Conservation (phyloP, 23 tunicate species). For the Trididemnum miniatum region DNA sequence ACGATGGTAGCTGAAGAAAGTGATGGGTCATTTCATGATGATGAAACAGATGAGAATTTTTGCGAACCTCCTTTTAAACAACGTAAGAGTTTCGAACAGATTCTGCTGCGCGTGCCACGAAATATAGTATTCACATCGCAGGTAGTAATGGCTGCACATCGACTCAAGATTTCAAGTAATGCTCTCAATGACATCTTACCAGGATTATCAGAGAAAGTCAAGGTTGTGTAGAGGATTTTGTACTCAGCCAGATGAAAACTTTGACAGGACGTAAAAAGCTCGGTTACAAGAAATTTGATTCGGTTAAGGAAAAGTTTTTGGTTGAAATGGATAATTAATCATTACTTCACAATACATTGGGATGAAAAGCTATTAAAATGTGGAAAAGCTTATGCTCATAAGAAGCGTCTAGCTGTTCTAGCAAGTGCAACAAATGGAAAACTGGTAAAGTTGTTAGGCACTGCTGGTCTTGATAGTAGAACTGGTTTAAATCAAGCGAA, state of each 20-base stretch:
- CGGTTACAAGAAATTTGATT: neutral
- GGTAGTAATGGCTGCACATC: no score
- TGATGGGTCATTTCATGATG: no score
- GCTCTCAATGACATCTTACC: neutral
- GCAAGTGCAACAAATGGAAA: constrained; percentile 6
- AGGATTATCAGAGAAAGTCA: neutral
- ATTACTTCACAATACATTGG: constrained; percentile 22
- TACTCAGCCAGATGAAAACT: neutral
- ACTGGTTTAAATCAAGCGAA: constrained; percentile 15
- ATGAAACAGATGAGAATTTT: no score
- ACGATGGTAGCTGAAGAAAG: neutral
- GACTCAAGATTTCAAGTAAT: constrained; percentile 7
- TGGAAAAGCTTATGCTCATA: neutral
- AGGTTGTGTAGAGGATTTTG: no score
- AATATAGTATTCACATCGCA: no score
- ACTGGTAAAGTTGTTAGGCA: neutral
- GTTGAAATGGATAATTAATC: neutral
- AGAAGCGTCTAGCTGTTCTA: constrained; percentile 9
- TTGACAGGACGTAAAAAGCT: neutral
- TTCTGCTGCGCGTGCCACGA: no score
- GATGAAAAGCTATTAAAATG: constrained; percentile 7
- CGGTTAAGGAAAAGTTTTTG: neutral
- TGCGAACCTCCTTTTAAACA: no score
- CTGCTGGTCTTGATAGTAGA: constrained; percentile 4
- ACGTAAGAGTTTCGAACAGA: no score